A percentile compares a stretch with the other conserved stretches of the same genome.
These are phyloP conservation scores for Neosilurus mollespiculum DNA, from an alignment of 2,797 vertebrate species.

Conservation along the genomic window DNA sequence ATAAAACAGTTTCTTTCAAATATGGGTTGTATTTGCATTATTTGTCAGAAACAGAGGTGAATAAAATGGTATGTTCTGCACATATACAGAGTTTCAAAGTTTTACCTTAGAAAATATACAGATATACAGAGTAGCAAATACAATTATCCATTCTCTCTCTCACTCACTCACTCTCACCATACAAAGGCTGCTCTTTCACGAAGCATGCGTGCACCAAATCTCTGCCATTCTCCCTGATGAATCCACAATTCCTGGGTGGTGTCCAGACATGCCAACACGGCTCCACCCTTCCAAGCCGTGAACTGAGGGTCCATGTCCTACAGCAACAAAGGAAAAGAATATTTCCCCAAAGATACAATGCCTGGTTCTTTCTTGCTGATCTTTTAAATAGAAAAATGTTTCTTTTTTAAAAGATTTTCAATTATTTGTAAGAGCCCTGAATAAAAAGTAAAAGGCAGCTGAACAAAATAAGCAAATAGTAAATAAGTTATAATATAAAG, in stretches of 20 bases:
- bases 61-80: background rate
- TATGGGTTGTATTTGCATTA: no score
- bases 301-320: conserved; percentile 95
- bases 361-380: background rate
- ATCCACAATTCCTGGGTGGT: conserved; percentile 98
- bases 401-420: background rate
- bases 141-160: background rate
- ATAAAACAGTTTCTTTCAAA: background rate
- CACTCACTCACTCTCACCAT: conserved; percentile 69
- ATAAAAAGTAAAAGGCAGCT: background rate
- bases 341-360: background rate
- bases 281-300: conserved; percentile 95
- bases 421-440: background rate
- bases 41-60: background rate
- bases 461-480: background rate
- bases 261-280: conserved; percentile 91
- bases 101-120: background rate
- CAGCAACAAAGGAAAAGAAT: background rate
- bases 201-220: conserved; percentile 94
- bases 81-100: background rate
- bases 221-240: conserved; percentile 92
- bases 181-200: conserved; percentile 92
- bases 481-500: background rate
- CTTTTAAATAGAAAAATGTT: no score
- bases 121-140: conserved; percentile 14